Evolutionary conservation across 2,113 vertebrate genomes (phyloP).

Genomic region (Rhea pennata): DNA sequence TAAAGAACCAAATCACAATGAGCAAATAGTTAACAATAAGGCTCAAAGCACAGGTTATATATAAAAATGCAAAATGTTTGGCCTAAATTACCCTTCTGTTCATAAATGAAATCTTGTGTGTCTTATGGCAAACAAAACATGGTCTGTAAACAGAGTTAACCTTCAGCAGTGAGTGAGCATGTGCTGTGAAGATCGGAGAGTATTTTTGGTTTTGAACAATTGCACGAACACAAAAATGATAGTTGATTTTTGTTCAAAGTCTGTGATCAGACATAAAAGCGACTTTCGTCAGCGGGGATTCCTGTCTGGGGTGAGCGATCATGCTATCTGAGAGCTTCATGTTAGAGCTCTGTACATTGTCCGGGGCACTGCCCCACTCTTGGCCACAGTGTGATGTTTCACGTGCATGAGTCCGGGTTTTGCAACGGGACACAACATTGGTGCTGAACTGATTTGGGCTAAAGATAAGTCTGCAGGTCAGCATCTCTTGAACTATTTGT

Average conservation of each 20-base stretch:
- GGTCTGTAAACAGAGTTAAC: no score
- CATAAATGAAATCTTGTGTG: background rate
- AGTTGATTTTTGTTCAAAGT: background rate
- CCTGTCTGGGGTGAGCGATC: background rate
- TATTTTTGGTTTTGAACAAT: background rate
- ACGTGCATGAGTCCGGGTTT: accelerated
- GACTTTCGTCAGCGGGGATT: background rate
- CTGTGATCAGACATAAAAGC: background rate
- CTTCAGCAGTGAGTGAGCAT: background rate
- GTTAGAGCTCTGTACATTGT: background rate
- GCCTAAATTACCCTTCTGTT: background rate
- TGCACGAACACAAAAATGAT: background rate
- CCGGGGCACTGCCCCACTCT: background rate
- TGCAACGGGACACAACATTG: background rate
- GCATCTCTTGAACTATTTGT: background rate
- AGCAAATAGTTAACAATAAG: background rate
- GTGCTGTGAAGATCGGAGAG: accelerated
- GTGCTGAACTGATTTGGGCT: background rate
- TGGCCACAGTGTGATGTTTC: background rate
- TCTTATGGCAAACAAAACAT: background rate
- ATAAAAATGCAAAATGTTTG: background rate
- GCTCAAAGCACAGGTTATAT: background rate
- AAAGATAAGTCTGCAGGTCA: background rate
- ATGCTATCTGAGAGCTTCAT: background rate
- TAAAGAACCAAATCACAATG: background rate